A percentile compares a stretch with the other conserved stretches of the same genome.
Conservation (phyloP, 2,113 vertebrate genomes). For the Helogale parvula region DNA sequence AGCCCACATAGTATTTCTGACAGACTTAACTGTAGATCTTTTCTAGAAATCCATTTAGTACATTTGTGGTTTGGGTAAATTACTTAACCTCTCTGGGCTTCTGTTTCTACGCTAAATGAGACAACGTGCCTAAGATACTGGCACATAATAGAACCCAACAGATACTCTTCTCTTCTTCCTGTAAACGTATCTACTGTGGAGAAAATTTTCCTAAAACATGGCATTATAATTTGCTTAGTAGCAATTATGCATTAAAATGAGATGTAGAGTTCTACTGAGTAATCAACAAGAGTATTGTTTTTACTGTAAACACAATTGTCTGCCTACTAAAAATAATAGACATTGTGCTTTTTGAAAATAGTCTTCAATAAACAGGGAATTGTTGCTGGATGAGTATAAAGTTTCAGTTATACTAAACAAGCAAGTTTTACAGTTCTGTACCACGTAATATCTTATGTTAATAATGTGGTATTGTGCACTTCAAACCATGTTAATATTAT, state of each 20-base stretch:
- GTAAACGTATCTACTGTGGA: neutral
- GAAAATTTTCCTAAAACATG: neutral
- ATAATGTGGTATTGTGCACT: fast-evolving
- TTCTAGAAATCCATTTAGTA: neutral
- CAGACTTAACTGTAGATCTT: neutral
- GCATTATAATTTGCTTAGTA: neutral
- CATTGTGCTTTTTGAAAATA: constrained; percentile 1
- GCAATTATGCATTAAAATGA: neutral
- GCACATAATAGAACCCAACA: neutral
- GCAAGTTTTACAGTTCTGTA: neutral
- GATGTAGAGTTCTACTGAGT: neutral
- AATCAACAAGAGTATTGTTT: neutral
- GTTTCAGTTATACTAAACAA: neutral
- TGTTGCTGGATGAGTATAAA: neutral
- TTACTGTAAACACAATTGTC: neutral
- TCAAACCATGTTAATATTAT: neutral
- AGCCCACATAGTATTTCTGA: neutral
- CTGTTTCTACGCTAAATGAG: neutral
- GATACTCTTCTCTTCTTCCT: neutral
- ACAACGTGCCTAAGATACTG: neutral
- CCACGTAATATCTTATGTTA: neutral
- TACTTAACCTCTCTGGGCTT: neutral
- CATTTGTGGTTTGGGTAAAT: neutral
- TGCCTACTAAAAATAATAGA: neutral
- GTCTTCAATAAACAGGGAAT: neutral